Base-by-base conservation (phyloP, 2,888 invertebrate genomes). In the Lissocephala sabroskyi region DNA sequence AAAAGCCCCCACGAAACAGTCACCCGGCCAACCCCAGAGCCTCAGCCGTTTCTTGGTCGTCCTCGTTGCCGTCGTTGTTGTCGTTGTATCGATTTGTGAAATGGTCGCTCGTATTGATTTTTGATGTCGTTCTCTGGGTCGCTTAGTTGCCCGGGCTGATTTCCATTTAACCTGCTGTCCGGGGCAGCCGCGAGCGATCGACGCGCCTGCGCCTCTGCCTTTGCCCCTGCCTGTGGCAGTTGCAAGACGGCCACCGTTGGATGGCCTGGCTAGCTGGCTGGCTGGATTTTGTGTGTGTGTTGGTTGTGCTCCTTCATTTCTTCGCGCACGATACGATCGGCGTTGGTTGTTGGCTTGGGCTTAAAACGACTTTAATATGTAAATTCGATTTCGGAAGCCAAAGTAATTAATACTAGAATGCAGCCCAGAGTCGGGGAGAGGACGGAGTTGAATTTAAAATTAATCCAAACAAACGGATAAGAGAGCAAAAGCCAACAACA, bases 311-410 rank as follows among this genome's bases (percentile, higher is more conserved):
- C n/a, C 50, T 56, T 58, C 57, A 60, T 65, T 70, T 60, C 59
- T 74, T 62, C 60, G 76, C 68, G 59, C 62, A 66, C 59, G 75
- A 76, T 78, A 75, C 71, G 56, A 75, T 75, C 67, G 17, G 23
- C 23, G 23, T 23, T 23, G 23, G 4, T 35, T 35, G 13, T 10
- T 35, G 14, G 17, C 9, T 35, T 73, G 68, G 68, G 10, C 62
- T 71, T 64, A 58, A 70, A 80, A 81, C 76, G 79, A 78, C 79
- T 78, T 78, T 62, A 79, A 79, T 81, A 80, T 80, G 80, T 81
- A 82, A 80, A 80, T 79, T 79, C 76, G 78, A 79, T 83, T 83
- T 83, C 82, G 82, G 82, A 82, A 82, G 82, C 82, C 80, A 81
- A 79, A 82, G 83, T 82, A 82, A 84, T 82, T 82, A 82, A 82